These are phyloP conservation scores for Marmota flaviventris DNA, from an alignment of 2,113 vertebrate species.

Conservation along the genomic window DNA sequence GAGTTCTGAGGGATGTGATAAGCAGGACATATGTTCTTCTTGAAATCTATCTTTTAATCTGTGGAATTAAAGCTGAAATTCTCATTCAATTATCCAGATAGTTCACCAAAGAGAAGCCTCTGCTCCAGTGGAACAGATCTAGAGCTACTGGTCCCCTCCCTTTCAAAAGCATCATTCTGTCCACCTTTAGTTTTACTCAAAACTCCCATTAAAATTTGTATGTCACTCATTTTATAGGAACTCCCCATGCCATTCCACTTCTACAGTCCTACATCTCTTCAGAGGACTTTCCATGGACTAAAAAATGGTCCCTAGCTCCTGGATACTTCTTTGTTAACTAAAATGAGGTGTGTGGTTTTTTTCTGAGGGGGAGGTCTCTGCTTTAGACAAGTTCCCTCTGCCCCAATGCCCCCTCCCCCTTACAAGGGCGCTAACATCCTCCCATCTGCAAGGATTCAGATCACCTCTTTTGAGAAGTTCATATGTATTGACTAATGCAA, in stretches of 20 bases:
- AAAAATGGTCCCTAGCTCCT: not conserved
- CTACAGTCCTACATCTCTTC: not conserved
- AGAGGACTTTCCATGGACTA: not conserved
- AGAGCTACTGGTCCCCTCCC: not conserved
- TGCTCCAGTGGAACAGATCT: not conserved
- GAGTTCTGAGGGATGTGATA: not conserved
- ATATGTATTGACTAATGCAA: constrained; percentile 3
- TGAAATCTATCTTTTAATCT: constrained; percentile 38
- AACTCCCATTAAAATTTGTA: not conserved
- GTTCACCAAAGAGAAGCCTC: constrained; percentile 44
- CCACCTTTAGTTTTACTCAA: not conserved
- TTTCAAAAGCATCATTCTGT: constrained; percentile 23
- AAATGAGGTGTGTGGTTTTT: not conserved
- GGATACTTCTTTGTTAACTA: not conserved
- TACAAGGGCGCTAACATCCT: not conserved
- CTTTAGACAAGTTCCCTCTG: not conserved
- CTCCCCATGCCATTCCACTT: not conserved
- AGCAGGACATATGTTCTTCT: not conserved
- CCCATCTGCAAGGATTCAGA: not conserved
- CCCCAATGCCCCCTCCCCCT: not conserved
- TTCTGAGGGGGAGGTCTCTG: not conserved
- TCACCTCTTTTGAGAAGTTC: not conserved
- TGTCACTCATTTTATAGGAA: not conserved
- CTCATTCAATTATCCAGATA: not conserved
- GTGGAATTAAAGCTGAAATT: not conserved